Conservation (phyloP, 2,113 vertebrate species). For the Columba livia region DNA sequence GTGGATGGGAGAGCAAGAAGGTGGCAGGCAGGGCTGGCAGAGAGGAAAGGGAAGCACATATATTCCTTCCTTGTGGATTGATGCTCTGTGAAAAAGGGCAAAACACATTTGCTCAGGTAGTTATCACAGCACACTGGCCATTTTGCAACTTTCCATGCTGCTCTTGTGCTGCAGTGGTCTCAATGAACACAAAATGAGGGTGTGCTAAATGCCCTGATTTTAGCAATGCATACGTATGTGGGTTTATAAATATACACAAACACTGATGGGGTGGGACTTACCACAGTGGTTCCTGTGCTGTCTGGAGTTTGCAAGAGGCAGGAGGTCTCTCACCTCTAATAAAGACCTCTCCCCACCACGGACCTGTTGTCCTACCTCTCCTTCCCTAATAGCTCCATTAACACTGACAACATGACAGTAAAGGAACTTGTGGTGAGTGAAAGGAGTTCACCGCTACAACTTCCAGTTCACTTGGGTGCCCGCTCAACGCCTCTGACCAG, state of each 20-base stretch:
- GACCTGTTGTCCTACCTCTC: not conserved
- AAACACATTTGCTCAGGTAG: not conserved
- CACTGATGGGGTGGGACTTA: not conserved
- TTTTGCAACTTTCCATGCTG: not conserved
- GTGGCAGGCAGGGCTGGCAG: not conserved
- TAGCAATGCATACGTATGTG: not conserved
- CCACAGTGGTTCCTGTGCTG: not conserved
- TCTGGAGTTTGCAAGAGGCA: not conserved
- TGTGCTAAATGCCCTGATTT: not conserved
- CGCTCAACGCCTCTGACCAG: not conserved
- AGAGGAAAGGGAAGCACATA: not conserved
- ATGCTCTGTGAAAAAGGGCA: not conserved
- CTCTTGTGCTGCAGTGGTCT: not conserved
- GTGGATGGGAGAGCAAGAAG: not conserved
- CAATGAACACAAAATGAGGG: not conserved
- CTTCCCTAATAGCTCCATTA: not conserved
- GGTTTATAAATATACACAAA: not conserved
- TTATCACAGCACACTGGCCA: not conserved
- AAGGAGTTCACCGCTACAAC: not conserved
- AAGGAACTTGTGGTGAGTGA: not conserved
- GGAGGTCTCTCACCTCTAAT: not conserved
- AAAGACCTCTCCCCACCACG: not conserved
- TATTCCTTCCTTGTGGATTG: not conserved
- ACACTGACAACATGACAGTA: not conserved
- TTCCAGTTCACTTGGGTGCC: not conserved